Evolutionary conservation across 2,113 vertebrate species (phyloP).

Genomic region (Muscicapa adusta): DNA sequence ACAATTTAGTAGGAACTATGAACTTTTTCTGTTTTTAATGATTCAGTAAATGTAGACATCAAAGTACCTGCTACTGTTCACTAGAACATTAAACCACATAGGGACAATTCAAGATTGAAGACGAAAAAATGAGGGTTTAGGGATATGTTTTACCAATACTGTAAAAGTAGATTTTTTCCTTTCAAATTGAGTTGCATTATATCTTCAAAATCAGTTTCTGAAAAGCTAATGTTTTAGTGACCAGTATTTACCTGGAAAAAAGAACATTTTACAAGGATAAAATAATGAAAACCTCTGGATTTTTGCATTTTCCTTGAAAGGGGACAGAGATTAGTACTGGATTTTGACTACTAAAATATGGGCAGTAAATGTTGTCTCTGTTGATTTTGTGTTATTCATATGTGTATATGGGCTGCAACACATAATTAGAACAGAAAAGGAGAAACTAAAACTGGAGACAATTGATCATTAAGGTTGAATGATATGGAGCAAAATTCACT

Average conservation of each 20-base stretch:
- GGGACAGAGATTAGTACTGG: background rate
- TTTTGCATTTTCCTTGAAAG: background rate
- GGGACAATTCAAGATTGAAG: background rate
- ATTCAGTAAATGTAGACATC: background rate
- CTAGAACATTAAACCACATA: background rate
- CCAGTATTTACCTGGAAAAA: background rate
- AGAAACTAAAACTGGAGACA: background rate
- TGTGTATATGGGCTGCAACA: background rate
- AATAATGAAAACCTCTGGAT: background rate
- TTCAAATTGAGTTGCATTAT: background rate
- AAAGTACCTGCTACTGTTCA: background rate
- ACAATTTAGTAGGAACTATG: background rate
- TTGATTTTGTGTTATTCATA: background rate
- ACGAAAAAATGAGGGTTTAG: background rate
- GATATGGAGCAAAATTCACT: background rate
- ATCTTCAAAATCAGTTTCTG: background rate
- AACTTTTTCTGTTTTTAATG: background rate
- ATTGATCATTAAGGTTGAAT: background rate
- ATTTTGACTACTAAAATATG: background rate
- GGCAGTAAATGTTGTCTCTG: background rate
- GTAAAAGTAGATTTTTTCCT: background rate
- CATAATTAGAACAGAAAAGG: background rate
- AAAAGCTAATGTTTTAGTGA: background rate
- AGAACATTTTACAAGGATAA: background rate
- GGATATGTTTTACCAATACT: background rate